These are phyloP conservation scores for Echiichthys vipera DNA, from an alignment of 2,797 vertebrate genomes.

Conservation along the genomic window DNA sequence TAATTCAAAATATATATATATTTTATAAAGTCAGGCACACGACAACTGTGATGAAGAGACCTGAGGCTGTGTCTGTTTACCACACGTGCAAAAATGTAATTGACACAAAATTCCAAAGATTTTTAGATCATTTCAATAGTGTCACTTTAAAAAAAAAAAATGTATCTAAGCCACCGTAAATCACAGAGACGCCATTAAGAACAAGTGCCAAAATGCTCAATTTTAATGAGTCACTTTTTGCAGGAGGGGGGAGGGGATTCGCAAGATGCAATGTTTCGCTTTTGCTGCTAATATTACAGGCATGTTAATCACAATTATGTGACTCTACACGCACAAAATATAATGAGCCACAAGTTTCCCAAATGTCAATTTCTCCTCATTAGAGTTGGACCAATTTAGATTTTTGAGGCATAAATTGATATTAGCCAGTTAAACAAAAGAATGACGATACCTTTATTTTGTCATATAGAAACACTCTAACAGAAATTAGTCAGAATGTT, in stretches of 20 bases:
- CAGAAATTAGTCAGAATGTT: too few relatives aligned
- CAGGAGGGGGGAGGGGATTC: background rate
- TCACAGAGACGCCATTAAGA: background rate
- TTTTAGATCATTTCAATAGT: background rate
- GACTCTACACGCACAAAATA: background rate
- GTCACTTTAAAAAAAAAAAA: too few relatives aligned
- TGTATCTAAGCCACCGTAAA: too few relatives aligned
- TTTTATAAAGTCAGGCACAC: slow-evolving; percentile 2
- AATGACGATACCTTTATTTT: background rate
- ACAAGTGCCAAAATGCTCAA: background rate
- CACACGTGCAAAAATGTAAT: too few relatives aligned
- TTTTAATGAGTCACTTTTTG: background rate
- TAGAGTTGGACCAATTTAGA: background rate
- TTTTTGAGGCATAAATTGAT: background rate
- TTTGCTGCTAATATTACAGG: background rate
- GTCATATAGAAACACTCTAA: background rate
- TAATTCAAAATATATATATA: too few relatives aligned
- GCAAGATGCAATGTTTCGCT: background rate
- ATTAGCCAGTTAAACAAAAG: background rate
- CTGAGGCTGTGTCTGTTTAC: background rate
- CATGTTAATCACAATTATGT: background rate
- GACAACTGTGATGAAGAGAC: background rate
- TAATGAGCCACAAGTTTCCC: background rate
- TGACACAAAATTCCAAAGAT: too few relatives aligned
- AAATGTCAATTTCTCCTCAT: slow-evolving; percentile 1